Base-by-base conservation (phyloP, 2,888 invertebrate species). In the Drosophila percnosoma region DNA sequence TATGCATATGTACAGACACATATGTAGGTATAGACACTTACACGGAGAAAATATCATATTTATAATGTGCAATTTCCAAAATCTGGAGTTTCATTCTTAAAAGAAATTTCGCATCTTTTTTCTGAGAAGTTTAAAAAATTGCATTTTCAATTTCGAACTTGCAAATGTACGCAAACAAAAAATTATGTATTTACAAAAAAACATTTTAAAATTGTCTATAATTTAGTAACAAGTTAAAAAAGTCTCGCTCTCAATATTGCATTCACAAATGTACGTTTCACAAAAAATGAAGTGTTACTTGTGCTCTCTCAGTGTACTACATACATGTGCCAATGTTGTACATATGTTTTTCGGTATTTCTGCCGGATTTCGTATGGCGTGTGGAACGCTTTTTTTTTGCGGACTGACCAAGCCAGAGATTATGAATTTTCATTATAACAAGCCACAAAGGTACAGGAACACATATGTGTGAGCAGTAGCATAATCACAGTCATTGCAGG, bases 371-470 rank as follows among this genome's bases (percentile, higher is more conserved):
- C 80, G 69, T 69, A 61, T 71, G 68, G 15, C 21, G 15, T 51
- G 45, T 59, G 68, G 18, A 71, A 67, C 49, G 53, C 57, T 68
- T 69, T 68, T 52, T 52, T 48, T 73, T 45, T 55, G 34, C 27
- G 49, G 66, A 61, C 62, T 66, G 80, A 61, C 64, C 80, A 61
- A 61, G 59, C 52, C 38, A 59, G 21, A 87, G 87, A 82, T 89
- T 89, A 82, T 89, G 88, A 70, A 87, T 89, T 85, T 87, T 75
- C 87, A 87, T 87, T 83, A 80, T 75, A 74, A 60, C 74, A 61
- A 75, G 71, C 48, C 36, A 57, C 54, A 66, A 49, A 58, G 31
- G 53, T 15, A 29, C 24, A 34, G 24, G 38, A 36, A 24, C 36
- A 51, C 13, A 69, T 45, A 31, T 21, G 13, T 24, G 13, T 15